Evolutionary conservation across 2,888 invertebrate genomes (phyloP).

Genomic region (Linyphia triangularis): DNA sequence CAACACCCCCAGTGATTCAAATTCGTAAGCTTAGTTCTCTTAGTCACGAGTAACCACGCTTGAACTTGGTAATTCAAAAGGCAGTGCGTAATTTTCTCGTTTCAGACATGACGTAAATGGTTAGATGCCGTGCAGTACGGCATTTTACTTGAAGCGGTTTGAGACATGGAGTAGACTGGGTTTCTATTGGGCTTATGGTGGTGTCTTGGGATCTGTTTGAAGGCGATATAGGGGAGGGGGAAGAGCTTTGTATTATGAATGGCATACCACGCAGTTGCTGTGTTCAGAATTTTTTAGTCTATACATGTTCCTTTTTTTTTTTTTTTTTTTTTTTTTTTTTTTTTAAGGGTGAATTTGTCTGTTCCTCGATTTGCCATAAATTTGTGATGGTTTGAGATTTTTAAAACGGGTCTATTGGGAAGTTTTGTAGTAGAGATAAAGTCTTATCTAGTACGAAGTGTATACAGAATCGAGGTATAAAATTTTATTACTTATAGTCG

Average conservation of each 20-base stretch:
- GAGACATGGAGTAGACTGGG: background rate
- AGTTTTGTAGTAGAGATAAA: too few species aligned
- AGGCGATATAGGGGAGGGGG: background rate
- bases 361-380: background rate
- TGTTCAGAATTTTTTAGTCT: background rate
- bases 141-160: constrained; percentile 3
- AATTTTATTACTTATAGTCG: too few species aligned
- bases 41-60: constrained; percentile 19
- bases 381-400: background rate
- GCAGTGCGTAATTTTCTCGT: constrained; percentile 21
- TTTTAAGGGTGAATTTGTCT: background rate
- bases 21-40: background rate
- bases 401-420: too few species aligned
- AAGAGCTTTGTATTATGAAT: background rate
- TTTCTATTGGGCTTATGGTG: too few species aligned
- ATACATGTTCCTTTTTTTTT: background rate
- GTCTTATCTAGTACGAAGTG: too few species aligned
- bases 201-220: background rate
- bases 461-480: too few species aligned
- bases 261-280: constrained; percentile 9
- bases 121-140: background rate
- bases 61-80: constrained; percentile 32
- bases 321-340: background rate
- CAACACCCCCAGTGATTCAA: constrained; percentile 1
- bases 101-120: constrained; percentile 11